Evolutionary conservation across 1,140 invertebrate species (phyloP), one percentile per base, ranked within the genome.

Genomic region (Orius insidiosus): DNA sequence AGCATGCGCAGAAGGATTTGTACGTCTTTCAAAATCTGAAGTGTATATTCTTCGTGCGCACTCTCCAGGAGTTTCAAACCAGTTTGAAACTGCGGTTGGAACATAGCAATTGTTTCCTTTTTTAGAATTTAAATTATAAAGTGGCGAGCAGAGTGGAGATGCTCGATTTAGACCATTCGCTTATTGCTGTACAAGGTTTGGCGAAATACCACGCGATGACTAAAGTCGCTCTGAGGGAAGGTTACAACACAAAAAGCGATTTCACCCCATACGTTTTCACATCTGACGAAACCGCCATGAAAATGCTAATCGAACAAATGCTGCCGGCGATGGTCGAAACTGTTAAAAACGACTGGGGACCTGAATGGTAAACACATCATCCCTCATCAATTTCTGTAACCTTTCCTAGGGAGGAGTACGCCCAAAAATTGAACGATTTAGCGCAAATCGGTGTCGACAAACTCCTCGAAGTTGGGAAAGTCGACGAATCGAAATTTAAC

Each of bases 401-500:
- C 10, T 14, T n/a, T n/a, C n/a, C n/a, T n/a, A n/a, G 19, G 16
- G 41, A n/a, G 4, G 24, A 43, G 24, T 6, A 30, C 10, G 14
- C 31, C 4, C 18, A 30, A 31, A n/a, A 43, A 31, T n/a, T 30
- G 24, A 43, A 43, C 10, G 18, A 24, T 19, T 4, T 11, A 11
- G 8, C 8, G 6, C 5, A 16, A 11, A n/a, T 14, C 8, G 31
- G 3, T 2, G n/a, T 43, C 2, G 41, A 31, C 5, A 31, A 30
- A n/a, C 10, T 43, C 5, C 31, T 30, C 5, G 24, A 24, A 24
- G 7, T 24, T 24, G 24, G 24, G 24, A 3, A 2, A 3, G 24
- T 14, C 24, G 19, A 43, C 41, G 41, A 43, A 18, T 30, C 24
- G 19, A 24, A 31, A 7, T 45, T 49, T 11, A 42, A 49, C 15